Evolutionary conservation across 2,888 invertebrate genomes (phyloP).

Genomic region (Poecilobothrus nobilitatus): DNA sequence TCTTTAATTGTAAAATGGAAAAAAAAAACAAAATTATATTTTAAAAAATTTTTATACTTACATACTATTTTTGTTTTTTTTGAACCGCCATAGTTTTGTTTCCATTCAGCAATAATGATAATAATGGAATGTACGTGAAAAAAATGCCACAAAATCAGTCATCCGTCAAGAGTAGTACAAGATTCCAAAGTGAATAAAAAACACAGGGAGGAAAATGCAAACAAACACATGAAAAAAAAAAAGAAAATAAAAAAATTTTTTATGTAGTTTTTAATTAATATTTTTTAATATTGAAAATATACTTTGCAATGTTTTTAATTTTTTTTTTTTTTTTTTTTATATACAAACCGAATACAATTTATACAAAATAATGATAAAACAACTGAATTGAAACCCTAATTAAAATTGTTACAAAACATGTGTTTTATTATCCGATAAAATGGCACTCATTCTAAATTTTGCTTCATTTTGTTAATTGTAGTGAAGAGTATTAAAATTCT

Average conservation of each 20-base stretch:
- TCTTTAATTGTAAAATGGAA: not conserved
- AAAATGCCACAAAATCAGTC: slow-evolving; percentile 4
- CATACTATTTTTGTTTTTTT: not conserved
- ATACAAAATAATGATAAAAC: too few species aligned
- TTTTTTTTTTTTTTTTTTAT: not conserved
- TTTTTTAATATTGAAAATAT: not conserved
- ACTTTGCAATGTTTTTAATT: not conserved
- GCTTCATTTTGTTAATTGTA: too few species aligned
- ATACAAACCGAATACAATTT: too few species aligned
- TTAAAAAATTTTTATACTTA: not conserved
- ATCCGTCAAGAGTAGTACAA: not conserved
- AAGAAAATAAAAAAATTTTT: not conserved
- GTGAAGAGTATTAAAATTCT: too few species aligned
- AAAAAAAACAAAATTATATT: too few species aligned
- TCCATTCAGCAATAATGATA: too few species aligned
- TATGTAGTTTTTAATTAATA: slow-evolving; percentile 6
- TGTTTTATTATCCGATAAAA: not conserved
- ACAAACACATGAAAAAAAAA: not conserved
- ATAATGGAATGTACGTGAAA: not conserved
- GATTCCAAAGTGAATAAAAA: not conserved
- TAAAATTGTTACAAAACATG: not conserved
- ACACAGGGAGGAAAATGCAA: not conserved
- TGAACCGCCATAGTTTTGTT: not conserved
- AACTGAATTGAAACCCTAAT: not conserved
- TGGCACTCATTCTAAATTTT: not conserved